Base-by-base conservation (phyloP, 2,797 vertebrate species). In the Orientallactaga sibirica region DNA sequence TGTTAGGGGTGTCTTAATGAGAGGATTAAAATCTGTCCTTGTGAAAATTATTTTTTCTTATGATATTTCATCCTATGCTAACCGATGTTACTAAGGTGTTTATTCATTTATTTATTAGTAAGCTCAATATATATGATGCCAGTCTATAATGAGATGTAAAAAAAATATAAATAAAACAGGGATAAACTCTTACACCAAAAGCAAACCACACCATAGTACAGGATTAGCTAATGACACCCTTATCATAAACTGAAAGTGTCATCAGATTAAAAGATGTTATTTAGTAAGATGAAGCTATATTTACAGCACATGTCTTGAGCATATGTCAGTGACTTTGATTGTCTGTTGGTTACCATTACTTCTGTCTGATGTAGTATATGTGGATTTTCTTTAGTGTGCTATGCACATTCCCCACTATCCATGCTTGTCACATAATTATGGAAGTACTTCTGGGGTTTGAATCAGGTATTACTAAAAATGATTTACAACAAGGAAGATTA, bases 381-480 rank as follows among this genome's bases (percentile, higher is more conserved):
- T 48, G 55, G 41, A 33, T 92, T 96, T 86, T 71, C 96, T 88
- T 27, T 75, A 3, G 52, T 70, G 9, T 22, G 25, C 62, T 92
- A 48, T 55, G 33, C 25, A 79, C 7, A 73, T 4, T 79, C 37
- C 10, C 27, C 90, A 19, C 25, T 88, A 24, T 43, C 88, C 5
- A 12, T 71, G 93, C 41, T 58, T 92, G 48, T 64, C 41, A 76
- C 25, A 74, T 71, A 90, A 37, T 62, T 14, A 27, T 80, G 20
- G 62, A 84, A 82, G 3, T 80, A 87, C 52, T 41, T 8, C 11
- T 86, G 18, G 24, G 15, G 75, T 95, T 88, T 55, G 84, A 55
- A 43, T 84, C 5, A 82, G 80, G 7, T 86, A 68, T 76, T 90
- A 76, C 90, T 92, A 77, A 90, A 94, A 71, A 77, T 58, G 0